These are phyloP conservation scores for Zaprionus lineosus DNA, from an alignment of 2,888 invertebrate genomes.

Conservation along the genomic window DNA sequence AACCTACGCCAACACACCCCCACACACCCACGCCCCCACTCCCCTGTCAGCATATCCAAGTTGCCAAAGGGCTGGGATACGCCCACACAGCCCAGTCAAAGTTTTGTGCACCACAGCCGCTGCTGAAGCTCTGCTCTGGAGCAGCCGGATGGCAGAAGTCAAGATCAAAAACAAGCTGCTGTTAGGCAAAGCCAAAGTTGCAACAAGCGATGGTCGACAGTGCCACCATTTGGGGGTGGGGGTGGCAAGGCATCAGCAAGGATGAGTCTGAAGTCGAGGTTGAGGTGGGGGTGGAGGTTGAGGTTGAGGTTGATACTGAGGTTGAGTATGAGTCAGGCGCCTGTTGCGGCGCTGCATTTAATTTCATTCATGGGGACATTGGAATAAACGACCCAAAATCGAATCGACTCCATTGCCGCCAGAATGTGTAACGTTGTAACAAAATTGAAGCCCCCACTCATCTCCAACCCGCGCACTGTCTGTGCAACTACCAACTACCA, in stretches of 20 bases:
- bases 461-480: background rate
- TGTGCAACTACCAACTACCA: too few relatives aligned
- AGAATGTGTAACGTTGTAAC: conserved; percentile 16
- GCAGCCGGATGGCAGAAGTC: conserved; percentile 61
- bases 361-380: conserved; percentile 59
- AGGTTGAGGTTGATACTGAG: background rate
- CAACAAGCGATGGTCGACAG: conserved; percentile 50
- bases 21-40: too few relatives aligned
- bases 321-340: conserved; percentile 19
- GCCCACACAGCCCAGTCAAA: conserved; percentile 42
- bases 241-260: too few relatives aligned
- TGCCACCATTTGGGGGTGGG: conserved; percentile 19
- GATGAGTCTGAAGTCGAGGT: background rate
- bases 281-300: conserved; percentile 2
- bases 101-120: conserved; percentile 40
- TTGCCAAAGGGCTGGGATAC: conserved; percentile 12
- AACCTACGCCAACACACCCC: background rate
- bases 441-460: conserved; percentile 8
- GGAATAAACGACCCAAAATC: conserved; percentile 49
- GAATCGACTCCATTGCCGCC: conserved; percentile 43
- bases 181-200: conserved; percentile 50
- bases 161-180: conserved; percentile 66
- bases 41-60: conserved; percentile 1
- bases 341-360: conserved; percentile 62
- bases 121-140: conserved; percentile 17